A percentile compares a stretch with the other conserved stretches of the same genome.
Conservation (phyloP, 2,888 invertebrate genomes). For the Deilephila elpenor region DNA sequence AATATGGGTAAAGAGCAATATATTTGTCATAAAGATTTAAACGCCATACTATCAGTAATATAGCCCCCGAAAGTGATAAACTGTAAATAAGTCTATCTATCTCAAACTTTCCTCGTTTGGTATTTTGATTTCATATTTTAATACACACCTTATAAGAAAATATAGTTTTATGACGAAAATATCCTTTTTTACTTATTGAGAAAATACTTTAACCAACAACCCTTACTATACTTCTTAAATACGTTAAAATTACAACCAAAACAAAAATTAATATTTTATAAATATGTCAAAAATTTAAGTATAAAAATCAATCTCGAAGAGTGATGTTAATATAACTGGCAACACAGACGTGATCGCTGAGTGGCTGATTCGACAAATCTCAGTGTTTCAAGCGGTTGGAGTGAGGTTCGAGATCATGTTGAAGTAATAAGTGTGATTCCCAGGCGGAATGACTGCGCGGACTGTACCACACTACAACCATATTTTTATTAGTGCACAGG, state of each 20-base stretch:
- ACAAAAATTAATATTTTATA: neutral
- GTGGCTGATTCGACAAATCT: conserved; percentile 69
- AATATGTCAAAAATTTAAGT: neutral
- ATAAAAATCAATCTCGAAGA: neutral
- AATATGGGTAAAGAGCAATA: neutral
- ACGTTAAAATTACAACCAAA: neutral
- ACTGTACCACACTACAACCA: conserved; percentile 45
- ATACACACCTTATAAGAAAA: no score
- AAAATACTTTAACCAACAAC: no score
- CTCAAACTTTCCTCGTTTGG: no score
- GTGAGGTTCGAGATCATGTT: conserved; percentile 50
- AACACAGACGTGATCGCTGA: conserved; percentile 40
- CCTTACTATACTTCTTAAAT: neutral
- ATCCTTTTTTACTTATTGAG: no score
- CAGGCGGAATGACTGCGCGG: conserved; percentile 69
- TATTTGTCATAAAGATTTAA: no score
- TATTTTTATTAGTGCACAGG: conserved; percentile 8
- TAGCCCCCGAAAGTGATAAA: no score
- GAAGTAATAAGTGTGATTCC: conserved; percentile 69
- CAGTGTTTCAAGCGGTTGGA: conserved; percentile 67
- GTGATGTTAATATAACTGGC: neutral
- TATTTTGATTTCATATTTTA: no score
- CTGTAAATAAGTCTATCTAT: no score
- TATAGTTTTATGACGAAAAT: no score
- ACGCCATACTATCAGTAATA: no score